Percentiles rank a stretch among this genome's conserved stretches.
These are phyloP conservation scores for Rhineura floridana DNA, from an alignment of 2,113 vertebrate genomes.

Conservation along the genomic window DNA sequence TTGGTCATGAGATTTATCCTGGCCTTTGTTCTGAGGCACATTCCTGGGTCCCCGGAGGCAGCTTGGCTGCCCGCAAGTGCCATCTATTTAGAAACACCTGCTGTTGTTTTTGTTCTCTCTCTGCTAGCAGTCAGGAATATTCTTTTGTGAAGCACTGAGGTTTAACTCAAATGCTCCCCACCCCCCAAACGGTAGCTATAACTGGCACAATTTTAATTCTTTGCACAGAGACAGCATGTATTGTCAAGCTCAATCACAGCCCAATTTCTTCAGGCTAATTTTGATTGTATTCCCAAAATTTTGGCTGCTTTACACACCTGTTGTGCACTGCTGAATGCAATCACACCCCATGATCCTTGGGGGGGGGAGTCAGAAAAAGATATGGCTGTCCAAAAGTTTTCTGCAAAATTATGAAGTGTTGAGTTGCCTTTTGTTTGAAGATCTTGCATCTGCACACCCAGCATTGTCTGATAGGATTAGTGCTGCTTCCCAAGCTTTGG, in stretches of 20 bases:
- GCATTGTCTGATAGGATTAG: background rate
- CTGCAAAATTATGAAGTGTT: background rate
- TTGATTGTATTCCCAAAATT: conserved; percentile 28
- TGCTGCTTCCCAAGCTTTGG: background rate
- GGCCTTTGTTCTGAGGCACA: conserved; percentile 27
- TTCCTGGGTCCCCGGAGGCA: conserved; percentile 28
- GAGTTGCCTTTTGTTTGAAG: background rate
- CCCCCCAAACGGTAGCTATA: rapidly evolving
- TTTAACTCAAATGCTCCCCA: conserved; percentile 35
- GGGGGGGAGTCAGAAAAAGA: background rate
- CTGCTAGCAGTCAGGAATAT: conserved; percentile 27
- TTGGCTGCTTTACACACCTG: conserved; percentile 21
- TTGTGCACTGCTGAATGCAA: conserved; percentile 24
- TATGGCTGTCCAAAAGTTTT: background rate
- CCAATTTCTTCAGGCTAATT: conserved; percentile 47
- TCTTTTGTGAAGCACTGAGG: conserved; percentile 40
- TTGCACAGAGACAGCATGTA: conserved; percentile 39
- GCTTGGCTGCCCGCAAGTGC: conserved; percentile 13
- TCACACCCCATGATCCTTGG: conserved; percentile 1
- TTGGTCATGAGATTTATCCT: conserved; percentile 17
- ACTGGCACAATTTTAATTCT: conserved; percentile 33
- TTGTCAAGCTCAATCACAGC: conserved; percentile 7
- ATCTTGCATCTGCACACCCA: background rate
- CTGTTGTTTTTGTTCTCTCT: conserved; percentile 39
- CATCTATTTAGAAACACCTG: conserved; percentile 42